These are phyloP conservation scores for Dicroscelio sp. DNA, from an alignment of 2,888 invertebrate species.

Conservation along the genomic window DNA sequence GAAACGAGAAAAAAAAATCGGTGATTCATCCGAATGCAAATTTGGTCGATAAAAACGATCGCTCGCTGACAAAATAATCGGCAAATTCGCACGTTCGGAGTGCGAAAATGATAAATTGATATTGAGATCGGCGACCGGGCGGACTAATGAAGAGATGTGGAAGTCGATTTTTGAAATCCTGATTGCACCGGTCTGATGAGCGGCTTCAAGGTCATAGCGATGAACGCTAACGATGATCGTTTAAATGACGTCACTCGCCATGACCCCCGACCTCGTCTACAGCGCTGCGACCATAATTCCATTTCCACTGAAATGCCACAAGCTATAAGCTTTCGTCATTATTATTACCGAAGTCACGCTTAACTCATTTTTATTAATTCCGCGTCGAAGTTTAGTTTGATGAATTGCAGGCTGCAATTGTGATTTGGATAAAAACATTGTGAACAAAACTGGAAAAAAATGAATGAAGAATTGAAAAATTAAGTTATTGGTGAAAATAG, in stretches of 20 bases:
- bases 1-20: no score
- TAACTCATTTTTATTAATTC: constrained; percentile 33
- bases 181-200: constrained; percentile 63
- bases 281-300: constrained; percentile 87
- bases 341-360: constrained; percentile 43
- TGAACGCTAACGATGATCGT: constrained; percentile 84
- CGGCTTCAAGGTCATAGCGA: constrained; percentile 82
- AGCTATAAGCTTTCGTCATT: constrained; percentile 58
- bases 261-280: constrained; percentile 84
- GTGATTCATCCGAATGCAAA: constrained; percentile 41
- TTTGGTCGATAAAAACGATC: constrained; percentile 4
- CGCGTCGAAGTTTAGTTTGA: background rate
- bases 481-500: no score
- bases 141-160: constrained; percentile 57
- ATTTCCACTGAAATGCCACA: constrained; percentile 87
- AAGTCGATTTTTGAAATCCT: constrained; percentile 58
- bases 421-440: no score
- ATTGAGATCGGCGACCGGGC: constrained; percentile 41
- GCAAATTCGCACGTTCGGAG: constrained; percentile 36
- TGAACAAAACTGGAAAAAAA: no score
- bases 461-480: no score
- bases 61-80: constrained; percentile 44
- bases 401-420: no score
- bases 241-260: constrained; percentile 86
- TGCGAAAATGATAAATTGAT: constrained; percentile 62